Base-by-base conservation (phyloP, 2,797 vertebrate species). In the Myripristis murdjan region DNA sequence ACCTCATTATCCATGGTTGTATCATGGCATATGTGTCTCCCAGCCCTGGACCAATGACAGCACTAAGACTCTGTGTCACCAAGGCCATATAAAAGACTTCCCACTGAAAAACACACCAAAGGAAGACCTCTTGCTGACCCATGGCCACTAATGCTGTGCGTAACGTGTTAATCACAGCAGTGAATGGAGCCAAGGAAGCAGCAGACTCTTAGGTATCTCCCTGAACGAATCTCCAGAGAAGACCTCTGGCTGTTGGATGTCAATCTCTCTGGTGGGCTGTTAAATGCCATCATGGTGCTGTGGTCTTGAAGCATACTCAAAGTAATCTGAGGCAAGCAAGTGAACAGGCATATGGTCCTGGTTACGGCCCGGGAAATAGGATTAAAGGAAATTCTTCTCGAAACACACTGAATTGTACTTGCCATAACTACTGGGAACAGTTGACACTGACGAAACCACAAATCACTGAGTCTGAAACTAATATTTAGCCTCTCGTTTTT, bases 291-390 rank as follows among this genome's bases (percentile, higher is more conserved):
- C 83, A 51, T 43, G 62, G 31, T 1, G 67, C 80, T 77, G 78
- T 65, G 87, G 90, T 91, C 79, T 75, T 61, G 77, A 74, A 77
- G 64, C 60, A 2, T 73, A 68, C 82, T 81, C 61, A 72, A 64
- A 74, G 26, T 69, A 87, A 86, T 31, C 81, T 39, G 75, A 84
- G 75, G 46, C 63, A 84, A 81, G 87, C 73, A 87, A 84, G 51
- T 63, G 82, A 92, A 84, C 82, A 77, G 62, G 51, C 93, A 94
- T 84, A 87, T 93, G 94, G 85, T 93, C 81, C 89, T 79, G 70
- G 15, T 89, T 92, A 85, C 44, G 6, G 47, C 62, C 10, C 73
- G 82, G 67, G 89, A 82, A 90, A 92, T 89, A 77, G 89, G 75
- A 92, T 90, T 88, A 90, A 86, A 83, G 83, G 79, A 86, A 76